These are phyloP conservation scores for Euthynnus affinis DNA, from an alignment of 2,797 vertebrate genomes.

Conservation along the genomic window DNA sequence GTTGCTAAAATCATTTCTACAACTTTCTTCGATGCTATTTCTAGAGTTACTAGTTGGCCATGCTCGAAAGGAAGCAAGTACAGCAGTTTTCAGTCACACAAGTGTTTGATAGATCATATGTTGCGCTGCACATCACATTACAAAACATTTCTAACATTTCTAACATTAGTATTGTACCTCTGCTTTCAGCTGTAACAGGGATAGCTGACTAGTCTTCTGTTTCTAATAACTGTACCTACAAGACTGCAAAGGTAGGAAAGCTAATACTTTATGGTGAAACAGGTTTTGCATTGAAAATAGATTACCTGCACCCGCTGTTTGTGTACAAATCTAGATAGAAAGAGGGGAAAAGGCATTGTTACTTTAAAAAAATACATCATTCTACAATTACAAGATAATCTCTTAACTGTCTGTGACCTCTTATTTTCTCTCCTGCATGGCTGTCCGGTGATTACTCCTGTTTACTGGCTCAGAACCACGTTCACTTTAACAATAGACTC, in stretches of 20 bases:
- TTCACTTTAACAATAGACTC: conserved; percentile 52
- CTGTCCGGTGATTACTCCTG: conserved; percentile 45
- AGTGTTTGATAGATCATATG: conserved; percentile 36
- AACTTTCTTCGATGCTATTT: conserved; percentile 26
- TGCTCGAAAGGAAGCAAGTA: conserved; percentile 61
- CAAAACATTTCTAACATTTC: background rate
- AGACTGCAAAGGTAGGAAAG: conserved; percentile 14
- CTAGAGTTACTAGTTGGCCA: conserved; percentile 28
- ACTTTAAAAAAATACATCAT: conserved; percentile 2
- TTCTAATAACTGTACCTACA: conserved; percentile 24
- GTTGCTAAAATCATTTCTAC: conserved; percentile 8
- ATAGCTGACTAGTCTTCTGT: background rate
- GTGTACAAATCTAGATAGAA: conserved; percentile 22
- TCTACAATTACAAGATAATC: conserved; percentile 30
- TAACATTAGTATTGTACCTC: conserved; percentile 7
- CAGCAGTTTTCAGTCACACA: conserved; percentile 68
- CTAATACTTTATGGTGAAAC: conserved; percentile 9
- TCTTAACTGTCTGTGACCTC: conserved; percentile 31
- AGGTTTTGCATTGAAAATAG: conserved; percentile 9
- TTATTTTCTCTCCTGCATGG: conserved; percentile 21
- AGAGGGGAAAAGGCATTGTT: conserved; percentile 17
- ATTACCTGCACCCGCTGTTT: conserved; percentile 4
- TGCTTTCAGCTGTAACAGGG: conserved; percentile 10
- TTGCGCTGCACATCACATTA: conserved; percentile 15
- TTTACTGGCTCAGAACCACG: conserved; percentile 59